Evolutionary conservation across 2,113 vertebrate genomes (phyloP), one percentile per base, ranked within the genome.

Genomic region (Urocynchramus pylzowi): DNA sequence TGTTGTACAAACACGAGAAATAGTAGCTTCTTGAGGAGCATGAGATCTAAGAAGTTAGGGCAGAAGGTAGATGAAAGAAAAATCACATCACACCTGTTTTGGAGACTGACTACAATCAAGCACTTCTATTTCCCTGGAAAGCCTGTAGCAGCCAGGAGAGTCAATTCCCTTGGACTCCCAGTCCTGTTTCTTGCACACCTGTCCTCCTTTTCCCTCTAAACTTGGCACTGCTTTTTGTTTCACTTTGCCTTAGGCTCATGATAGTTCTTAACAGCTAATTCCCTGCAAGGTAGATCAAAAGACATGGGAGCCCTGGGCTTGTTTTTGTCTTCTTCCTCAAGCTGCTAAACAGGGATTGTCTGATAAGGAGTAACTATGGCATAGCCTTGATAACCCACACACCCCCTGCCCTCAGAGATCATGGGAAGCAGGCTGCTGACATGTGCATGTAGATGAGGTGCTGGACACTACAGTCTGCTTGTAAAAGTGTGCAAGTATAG

Each of bases 281-380:
- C 92, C 59, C 76, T 89, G 90, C 64, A 70, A 94, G 75, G 76
- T 71, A 92, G 85, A 92, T 89, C 95, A 90, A 96, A 92, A 97
- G 93, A 90, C 65, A 54, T 1, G 4, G 42, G 30, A 93, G 59
- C 90, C 83, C 68, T 78, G 64, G 85, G 93, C 73, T 92, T 95
- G 52, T 84, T 95, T 94, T 89, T 45, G 79, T 75, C 70, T 64
- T 93, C 81, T 70, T 94, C 69, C 59, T 87, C 54, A 60, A 86
- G 59, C 37, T 63, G 70, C 57, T 74, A 57, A 85, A 83, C 44
- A 63, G 14, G 42, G 71, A 49, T 41, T 53, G 47, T 74, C 65
- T 82, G 88, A 88, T 89, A 96, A 87, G 37, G 23, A 20, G 14
- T 44, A 87, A 75, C 57, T 59, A 79, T 23, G 6, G 0, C 1